Percentiles rank a stretch among this genome's conserved stretches.
Evolutionary conservation across 2,797 vertebrate species (phyloP).

Genomic region (Trachurus trachurus): DNA sequence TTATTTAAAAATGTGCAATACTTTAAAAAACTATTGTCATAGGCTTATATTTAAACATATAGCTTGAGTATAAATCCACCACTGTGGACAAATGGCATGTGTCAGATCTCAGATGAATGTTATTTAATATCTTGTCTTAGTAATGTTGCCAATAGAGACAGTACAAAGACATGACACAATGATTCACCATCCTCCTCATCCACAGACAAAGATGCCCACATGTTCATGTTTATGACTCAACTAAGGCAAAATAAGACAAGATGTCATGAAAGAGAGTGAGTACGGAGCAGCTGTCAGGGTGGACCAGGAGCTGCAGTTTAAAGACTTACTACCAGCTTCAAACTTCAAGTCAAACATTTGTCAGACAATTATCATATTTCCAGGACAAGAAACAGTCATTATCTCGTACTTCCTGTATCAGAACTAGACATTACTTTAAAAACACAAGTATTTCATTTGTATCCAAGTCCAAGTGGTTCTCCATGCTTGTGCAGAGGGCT

Average conservation of each 20-base stretch:
- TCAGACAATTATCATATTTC: neutral
- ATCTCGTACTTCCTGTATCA: neutral
- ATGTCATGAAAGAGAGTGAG: neutral
- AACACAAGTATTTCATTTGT: neutral
- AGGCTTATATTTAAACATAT: neutral
- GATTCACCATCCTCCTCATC: neutral
- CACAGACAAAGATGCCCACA: conserved; percentile 14
- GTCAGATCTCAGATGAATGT: neutral
- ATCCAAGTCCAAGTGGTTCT: neutral
- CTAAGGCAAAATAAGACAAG: neutral
- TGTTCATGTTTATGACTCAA: conserved; percentile 5
- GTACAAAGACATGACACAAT: neutral
- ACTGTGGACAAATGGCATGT: neutral
- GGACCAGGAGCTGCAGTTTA: neutral
- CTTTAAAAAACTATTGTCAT: neutral
- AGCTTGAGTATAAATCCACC: neutral
- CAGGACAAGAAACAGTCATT: neutral
- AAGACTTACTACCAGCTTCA: neutral
- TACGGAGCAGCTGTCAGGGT: neutral
- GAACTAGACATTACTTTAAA: neutral
- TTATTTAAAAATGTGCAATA: neutral
- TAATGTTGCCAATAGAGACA: neutral
- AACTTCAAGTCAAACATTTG: neutral
- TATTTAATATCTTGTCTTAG: neutral
- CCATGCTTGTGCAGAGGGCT: neutral